Base-by-base conservation (phyloP, 2,888 invertebrate genomes). In the Pristionchus maxplancki region DNA sequence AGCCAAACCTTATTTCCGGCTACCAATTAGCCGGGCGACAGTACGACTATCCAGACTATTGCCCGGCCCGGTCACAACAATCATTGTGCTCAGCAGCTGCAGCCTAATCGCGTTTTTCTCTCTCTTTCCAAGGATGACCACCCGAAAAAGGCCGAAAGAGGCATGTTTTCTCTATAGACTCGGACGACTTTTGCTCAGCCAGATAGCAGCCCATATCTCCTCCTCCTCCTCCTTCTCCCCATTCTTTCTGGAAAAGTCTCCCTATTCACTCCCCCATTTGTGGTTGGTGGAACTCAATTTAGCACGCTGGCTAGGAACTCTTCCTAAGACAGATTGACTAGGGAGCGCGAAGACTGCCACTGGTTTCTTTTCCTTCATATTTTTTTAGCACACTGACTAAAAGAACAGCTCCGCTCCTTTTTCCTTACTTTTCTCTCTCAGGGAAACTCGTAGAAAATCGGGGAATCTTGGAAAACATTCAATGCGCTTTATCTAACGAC, bases 151-250 rank as follows among this genome's bases (percentile, higher is more conserved):
- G 13, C 31, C 24, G 81, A 5, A 13, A 48, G 31, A 28, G 78
- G 62, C 5, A 9, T 71, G 81, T 81, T 81, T 48, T 81, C 81
- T 48, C 17, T 48, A 40, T 4, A 31, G 74, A 74, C 71, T 34
- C n/a, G 3, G 48, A 24, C 71, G 71, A 53, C 82, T 83, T 53
- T 34, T 34, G 53, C 48, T 20, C 48, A 44, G 44, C 44, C 44
- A n/a, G 20, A 17, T 13, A 9, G 24, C 6, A 37, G 31, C 53
- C 44, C 53, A 50, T 53, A 53, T 64, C 34, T 85, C 85, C 64
- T 40, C 34, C 44, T 64, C 85, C 62, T 8, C 64, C 44, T 37
- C 17, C 83, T 83, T 40, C 28, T n/a, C 62, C 64, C 44, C 84
- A 34, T 62, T 62, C 85, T 82, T 48, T 44, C 82, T 82, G 13